A percentile compares a stretch with the other conserved stretches of the same genome.
These are phyloP conservation scores for Pimpla rufipes DNA, from an alignment of 2,888 invertebrate species.

Conservation along the genomic window DNA sequence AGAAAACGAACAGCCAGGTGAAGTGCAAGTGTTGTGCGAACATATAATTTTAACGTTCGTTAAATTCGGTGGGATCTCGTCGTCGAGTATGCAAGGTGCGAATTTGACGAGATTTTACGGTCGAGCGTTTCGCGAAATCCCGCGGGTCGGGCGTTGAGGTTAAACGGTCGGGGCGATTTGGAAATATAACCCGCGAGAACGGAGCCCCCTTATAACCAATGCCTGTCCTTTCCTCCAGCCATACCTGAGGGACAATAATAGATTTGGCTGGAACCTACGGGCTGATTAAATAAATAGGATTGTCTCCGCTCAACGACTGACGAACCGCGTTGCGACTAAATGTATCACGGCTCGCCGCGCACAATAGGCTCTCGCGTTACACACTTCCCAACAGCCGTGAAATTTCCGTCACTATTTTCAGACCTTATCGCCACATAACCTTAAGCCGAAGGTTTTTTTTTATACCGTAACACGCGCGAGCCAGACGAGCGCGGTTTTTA, in stretches of 20 bases:
- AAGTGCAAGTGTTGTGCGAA: conserved; percentile 60
- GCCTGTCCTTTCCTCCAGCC: conserved; percentile 82
- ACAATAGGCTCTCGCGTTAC: conserved; percentile 67
- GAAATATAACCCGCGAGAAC: conserved; percentile 55
- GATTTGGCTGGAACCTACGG: conserved; percentile 86
- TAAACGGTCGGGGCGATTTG: conserved; percentile 4
- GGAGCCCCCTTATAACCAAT: conserved; percentile 55
- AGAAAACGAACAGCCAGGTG: conserved; percentile 39
- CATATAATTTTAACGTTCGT: conserved; percentile 15
- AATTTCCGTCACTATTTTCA: conserved; percentile 67
- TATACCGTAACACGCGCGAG: background rate
- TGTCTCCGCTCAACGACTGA: conserved; percentile 78
- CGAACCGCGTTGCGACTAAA: conserved; percentile 75
- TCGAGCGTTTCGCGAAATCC: conserved; percentile 7
- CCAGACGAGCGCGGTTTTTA: background rate
- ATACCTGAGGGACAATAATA: conserved; percentile 85
- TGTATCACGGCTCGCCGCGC: conserved; percentile 71
- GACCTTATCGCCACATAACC: conserved; percentile 73
- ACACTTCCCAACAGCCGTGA: conserved; percentile 44
- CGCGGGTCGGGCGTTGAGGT: conserved; percentile 5
- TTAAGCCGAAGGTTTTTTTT: conserved; percentile 63
- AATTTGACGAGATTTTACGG: conserved; percentile 39
- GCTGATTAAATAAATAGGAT: conserved; percentile 85
- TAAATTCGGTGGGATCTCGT: conserved; percentile 29
- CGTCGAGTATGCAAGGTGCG: conserved; percentile 69